Base-by-base conservation (phyloP, 2,113 vertebrate genomes). In the Oryzias melastigma region DNA sequence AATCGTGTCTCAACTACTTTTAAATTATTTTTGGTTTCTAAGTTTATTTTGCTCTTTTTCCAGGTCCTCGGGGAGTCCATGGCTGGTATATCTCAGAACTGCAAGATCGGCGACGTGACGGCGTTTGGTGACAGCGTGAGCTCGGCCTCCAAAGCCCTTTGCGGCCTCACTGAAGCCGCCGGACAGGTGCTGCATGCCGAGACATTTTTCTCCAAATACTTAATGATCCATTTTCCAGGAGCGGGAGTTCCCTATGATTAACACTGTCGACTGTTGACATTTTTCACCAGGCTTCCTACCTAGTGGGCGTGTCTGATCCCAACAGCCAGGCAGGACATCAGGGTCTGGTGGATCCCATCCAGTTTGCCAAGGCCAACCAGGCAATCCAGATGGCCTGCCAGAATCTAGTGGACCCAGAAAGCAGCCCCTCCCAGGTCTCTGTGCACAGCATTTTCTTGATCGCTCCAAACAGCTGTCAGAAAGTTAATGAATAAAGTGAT, bases 381-480 rank as follows among this genome's bases (percentile, higher is more conserved):
- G 97, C 97, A 0, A 99, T 99, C 86, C 97, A 99, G 87, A 98
- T 97, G 95, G 97, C 97, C 0, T 98, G 97, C 75, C 95, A 99
- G 91, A 99, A 97, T 63, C 86, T 99, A 46, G 96, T 99, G 14
- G 97, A 99, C 59, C 96, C 97, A 1, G 92, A 92, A 2, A 98
- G 96, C 78, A 99, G 95, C 77, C 97, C 97, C 0, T 99, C 97
- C 0, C 97, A 99, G 95, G 97, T 99, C 73, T 53, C 40, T 41
- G 10, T 40, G 47, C 13, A 6, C 45, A 5, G 5, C 47, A 12
- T 44, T 15, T 35, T 51, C 2, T 52, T n/a, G 24, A 8, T 43
- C 2, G 3, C 8, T 47, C 6, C 44, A 46, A 46, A 46, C 15
- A n/a, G 35, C 35, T 35, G 35, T 35, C 35, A 35, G 35, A 8